Base-by-base conservation (phyloP, 2,113 vertebrate species). In the Dolichotis patagonum region DNA sequence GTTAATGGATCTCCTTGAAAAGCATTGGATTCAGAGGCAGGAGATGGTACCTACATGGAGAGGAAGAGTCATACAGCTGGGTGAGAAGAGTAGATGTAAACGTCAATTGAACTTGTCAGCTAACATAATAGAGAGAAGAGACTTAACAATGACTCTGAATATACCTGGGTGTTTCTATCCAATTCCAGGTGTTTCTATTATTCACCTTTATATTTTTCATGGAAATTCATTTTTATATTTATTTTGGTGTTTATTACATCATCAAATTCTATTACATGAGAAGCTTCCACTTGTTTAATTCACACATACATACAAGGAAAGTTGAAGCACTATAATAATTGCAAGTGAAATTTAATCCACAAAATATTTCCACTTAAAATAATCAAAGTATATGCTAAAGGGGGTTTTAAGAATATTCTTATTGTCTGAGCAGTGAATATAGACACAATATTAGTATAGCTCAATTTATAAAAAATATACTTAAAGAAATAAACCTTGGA, bases 351-450 rank as follows among this genome's bases (percentile, higher is more conserved):
- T 86, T 92, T 32, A 46, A 41, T 65, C 24, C 32, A 87, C 24
- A 73, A 71, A 94, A 63, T 85, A 91, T 77, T 83, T 91, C 56
- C 19, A 26, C 16, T 85, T 81, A 91, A 91, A 96, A 95, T 62
- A 71, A 80, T 54, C n/a, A 83, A 88, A 83, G n/a, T 7, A 56
- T 16, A 88, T 84, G 43, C 20, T 38, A 78, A 71, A 9, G 38
- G 81, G 16, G 8, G 60, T 58, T 88, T 88, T 49, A 30, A 49
- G 54, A 38, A 30, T 12, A 3, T 60, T 93, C 83, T 93, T 52
- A 54, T 71, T 85, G 32, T 75, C 38, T 82, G 56, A 82, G 32
- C 63, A 43, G 80, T 84, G 46, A 41, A 67, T 46, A 41, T 41
- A 67, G 38, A 88, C 17, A 81, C 58, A 81, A 80, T 84, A 89